A percentile compares a stretch with the other conserved stretches of the same genome.
phyloP scores from a whole-genome alignment of 2,888 invertebrate genomes.

The Bruchidius siliquastri region DNA sequence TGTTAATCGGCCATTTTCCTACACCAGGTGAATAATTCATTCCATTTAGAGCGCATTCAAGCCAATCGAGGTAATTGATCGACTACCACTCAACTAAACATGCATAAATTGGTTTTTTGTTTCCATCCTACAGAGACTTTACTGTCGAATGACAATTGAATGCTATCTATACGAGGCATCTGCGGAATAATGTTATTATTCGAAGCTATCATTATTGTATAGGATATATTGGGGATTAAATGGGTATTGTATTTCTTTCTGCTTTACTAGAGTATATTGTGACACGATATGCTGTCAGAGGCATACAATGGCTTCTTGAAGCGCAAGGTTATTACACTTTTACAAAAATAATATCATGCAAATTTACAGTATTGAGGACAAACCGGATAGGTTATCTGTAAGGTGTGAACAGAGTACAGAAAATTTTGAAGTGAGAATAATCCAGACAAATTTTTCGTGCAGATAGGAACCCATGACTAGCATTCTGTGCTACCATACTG shows the following conservation, averaged over 20 bases:
- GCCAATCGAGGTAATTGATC: background rate
- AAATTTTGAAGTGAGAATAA: too few species aligned
- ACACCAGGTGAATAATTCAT: conserved; percentile 1
- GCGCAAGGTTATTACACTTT: too few species aligned
- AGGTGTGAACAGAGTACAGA: too few species aligned
- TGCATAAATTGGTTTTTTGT: background rate
- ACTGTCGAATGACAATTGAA: background rate
- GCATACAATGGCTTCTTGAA: background rate
- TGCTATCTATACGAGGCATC: background rate
- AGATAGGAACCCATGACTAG: too few species aligned
- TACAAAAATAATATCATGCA: too few species aligned
- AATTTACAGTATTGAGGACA: too few species aligned
- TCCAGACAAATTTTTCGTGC: too few species aligned
- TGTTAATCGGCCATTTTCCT: background rate
- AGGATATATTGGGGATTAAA: background rate
- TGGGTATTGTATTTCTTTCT: background rate
- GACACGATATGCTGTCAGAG: background rate
- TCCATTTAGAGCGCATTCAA: conserved; percentile 1
- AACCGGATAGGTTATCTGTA: too few species aligned
- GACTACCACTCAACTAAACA: background rate
- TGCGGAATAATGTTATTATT: background rate
- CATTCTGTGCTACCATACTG: too few species aligned
- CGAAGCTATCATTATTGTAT: background rate
- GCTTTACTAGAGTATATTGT: background rate
- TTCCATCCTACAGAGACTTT: conserved; percentile 12